A percentile compares a stretch with the other conserved stretches of the same genome.
Evolutionary conservation across 2,113 vertebrate genomes (phyloP).

Genomic region (Turnix velox): DNA sequence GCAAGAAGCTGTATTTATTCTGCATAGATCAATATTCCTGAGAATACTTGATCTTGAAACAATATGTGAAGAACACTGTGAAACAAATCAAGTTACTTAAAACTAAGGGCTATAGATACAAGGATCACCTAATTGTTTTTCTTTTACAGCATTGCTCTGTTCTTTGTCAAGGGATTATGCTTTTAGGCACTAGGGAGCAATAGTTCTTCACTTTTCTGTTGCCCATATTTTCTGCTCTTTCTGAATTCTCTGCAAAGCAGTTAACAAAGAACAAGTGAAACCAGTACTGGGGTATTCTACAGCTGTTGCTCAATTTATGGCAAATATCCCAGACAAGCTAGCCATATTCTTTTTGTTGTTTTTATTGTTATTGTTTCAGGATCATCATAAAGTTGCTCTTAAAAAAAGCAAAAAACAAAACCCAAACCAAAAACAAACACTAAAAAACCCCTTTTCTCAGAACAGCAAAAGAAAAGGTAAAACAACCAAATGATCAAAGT

Average conservation of each 20-base stretch:
- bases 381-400: neutral
- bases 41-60: neutral
- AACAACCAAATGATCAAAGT: neutral
- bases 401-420: neutral
- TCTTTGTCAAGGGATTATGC: neutral
- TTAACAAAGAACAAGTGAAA: neutral
- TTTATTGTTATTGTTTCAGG: neutral
- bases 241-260: neutral
- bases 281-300: neutral
- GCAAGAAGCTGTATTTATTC: neutral
- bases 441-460: neutral
- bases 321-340: neutral
- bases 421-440: neutral
- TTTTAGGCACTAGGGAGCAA: constrained; percentile 30
- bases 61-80: neutral
- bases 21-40: neutral
- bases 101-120: neutral
- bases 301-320: neutral
- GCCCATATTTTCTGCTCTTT: neutral
- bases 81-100: neutral
- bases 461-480: neutral
- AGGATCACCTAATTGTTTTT: neutral
- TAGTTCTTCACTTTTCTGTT: neutral
- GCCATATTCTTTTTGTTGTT: neutral
- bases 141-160: neutral